Evolutionary conservation across 2,888 invertebrate species (phyloP).

Genomic region (Drosophila setosimentum): DNA sequence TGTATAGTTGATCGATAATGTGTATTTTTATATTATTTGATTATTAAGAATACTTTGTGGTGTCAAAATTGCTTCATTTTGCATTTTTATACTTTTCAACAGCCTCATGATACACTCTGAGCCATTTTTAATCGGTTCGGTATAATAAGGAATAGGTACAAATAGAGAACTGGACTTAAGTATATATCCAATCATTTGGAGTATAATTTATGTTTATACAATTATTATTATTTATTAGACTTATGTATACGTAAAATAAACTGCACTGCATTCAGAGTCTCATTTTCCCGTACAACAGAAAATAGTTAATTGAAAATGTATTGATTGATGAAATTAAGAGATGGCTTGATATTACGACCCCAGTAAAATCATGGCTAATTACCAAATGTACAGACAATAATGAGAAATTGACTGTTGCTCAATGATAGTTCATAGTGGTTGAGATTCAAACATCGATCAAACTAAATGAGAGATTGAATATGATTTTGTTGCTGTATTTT

Average conservation of each 20-base stretch:
- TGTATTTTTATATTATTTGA: too few relatives aligned
- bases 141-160: too few relatives aligned
- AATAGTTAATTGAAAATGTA: not conserved
- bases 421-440: not conserved
- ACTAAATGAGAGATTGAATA: not conserved
- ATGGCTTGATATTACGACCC: constrained; percentile 9
- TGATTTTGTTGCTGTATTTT: not conserved
- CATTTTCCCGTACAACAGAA: not conserved
- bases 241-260: not conserved
- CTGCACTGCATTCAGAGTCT: not conserved
- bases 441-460: not conserved
- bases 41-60: too few relatives aligned
- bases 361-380: not conserved
- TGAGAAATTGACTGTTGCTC: constrained; percentile 1
- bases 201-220: too few relatives aligned
- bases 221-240: not conserved
- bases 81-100: too few relatives aligned
- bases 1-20: too few relatives aligned
- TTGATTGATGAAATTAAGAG: not conserved
- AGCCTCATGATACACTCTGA: too few relatives aligned
- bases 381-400: not conserved
- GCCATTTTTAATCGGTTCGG: too few relatives aligned
- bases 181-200: too few relatives aligned
- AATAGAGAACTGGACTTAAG: too few relatives aligned
- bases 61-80: too few relatives aligned